Evolutionary conservation across 2,797 vertebrate genomes (phyloP).

Genomic region (Monodelphis domestica): DNA sequence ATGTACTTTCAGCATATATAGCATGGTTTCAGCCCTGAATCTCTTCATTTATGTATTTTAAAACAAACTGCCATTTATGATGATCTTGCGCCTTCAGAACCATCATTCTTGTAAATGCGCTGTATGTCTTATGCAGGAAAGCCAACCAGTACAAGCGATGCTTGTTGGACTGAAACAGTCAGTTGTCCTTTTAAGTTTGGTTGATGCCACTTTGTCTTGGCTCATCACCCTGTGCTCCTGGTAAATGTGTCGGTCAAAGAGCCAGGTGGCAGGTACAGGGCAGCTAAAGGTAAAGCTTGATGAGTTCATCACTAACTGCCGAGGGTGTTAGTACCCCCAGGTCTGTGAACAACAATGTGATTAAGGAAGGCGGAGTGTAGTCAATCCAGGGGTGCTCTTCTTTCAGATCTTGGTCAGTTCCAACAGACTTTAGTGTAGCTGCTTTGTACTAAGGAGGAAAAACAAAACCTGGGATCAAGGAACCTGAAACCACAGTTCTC

Average conservation of each 20-base stretch:
- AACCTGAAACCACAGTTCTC: neutral
- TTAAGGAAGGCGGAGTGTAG: conserved; percentile 96
- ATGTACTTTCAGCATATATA: neutral
- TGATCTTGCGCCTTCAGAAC: neutral
- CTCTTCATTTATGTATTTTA: neutral
- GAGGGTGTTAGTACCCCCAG: conserved; percentile 97
- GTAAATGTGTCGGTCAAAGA: accelerated
- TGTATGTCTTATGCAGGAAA: neutral
- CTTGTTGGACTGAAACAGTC: neutral
- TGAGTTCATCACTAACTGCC: conserved; percentile 97
- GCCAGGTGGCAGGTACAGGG: no score
- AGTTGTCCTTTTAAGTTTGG: neutral
- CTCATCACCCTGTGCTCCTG: neutral
- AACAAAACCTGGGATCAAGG: neutral
- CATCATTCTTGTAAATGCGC: neutral
- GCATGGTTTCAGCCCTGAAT: neutral
- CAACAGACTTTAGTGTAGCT: conserved; percentile 90
- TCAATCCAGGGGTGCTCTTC: conserved; percentile 96
- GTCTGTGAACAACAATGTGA: conserved; percentile 97
- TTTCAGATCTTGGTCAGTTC: conserved; percentile 87
- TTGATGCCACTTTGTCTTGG: neutral
- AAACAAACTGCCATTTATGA: neutral
- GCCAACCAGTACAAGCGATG: neutral
- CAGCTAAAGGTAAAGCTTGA: conserved; percentile 96
- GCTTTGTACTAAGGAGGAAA: conserved; percentile 92